Base-by-base conservation (phyloP, 2,888 invertebrate genomes). In the Selenia dentaria region DNA sequence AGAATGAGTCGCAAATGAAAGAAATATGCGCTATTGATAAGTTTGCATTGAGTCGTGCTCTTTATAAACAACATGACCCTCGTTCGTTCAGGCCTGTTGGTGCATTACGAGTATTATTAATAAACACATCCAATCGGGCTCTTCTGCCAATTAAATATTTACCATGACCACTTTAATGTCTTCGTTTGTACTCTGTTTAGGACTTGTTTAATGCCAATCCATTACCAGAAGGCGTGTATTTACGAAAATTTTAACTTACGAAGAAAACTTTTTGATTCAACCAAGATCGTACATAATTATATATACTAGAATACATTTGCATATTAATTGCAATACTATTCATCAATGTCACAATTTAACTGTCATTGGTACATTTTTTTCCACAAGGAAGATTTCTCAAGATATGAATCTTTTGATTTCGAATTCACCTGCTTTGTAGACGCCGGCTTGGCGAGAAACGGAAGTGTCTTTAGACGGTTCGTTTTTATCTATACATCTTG, bases 141-240 rank as follows among this genome's bases (percentile, higher is more conserved):
- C 72, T 66, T 75, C 74, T 69, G 76, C 76, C 76, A 80, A 81
- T 82, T 80, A 76, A 76, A 74, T 76, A 74, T 78, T 74, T 74
- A 74, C 37, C 70, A 32, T 33, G 39, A 31, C 32, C 37, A 49
- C 41, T 41, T 53, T 54, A 54, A 52, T 54, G 47, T 49, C 56
- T 54, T 50, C 54, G 51, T 58, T 43, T 61, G 44, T 44, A 35
- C 31, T 42, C 10, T 51, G 28, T 27, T 49, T 25, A 25, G 29
- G 39, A 65, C 68, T 63, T 55, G 60, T 31, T 62, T 61, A 24
- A 43, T 51, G 54, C 49, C 41, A 32, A 8, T 25, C 25, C 16
- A 26, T 16, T 11, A 28, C 29, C 5, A n/a, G n/a, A n/a, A n/a
- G n/a, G n/a, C n/a, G n/a, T n/a, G n/a, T n/a, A n/a, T n/a, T n/a